These are phyloP conservation scores for Scomber colias DNA, from an alignment of 2,113 vertebrate species.

Conservation along the genomic window DNA sequence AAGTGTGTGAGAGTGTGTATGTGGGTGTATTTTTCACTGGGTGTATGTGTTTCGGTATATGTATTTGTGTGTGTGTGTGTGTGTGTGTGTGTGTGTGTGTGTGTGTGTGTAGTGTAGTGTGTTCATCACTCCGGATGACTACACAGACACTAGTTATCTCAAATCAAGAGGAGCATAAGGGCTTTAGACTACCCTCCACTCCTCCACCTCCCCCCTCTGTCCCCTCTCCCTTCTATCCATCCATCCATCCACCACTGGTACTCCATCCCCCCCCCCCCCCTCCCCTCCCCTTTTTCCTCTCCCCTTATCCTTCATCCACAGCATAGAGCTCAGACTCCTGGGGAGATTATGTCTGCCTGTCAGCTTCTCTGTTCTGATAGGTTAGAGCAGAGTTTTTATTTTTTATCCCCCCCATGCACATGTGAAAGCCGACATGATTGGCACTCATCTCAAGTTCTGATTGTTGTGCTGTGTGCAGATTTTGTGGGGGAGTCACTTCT, in stretches of 20 bases:
- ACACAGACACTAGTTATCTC: constrained; percentile 58
- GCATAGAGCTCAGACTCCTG: constrained; percentile 63
- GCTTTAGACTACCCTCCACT: constrained; percentile 33
- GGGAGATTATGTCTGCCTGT: constrained; percentile 77
- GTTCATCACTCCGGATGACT: constrained; percentile 32
- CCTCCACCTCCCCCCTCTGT: constrained; percentile 7
- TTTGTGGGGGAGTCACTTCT: constrained; percentile 54
- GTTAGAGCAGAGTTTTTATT: constrained; percentile 59
- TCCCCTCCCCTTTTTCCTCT: background rate
- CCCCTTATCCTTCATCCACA: constrained; percentile 67
- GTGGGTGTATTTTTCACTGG: background rate
- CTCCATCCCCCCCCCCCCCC: constrained; percentile 42
- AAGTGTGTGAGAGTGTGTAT: constrained; percentile 46
- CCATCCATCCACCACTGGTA: constrained; percentile 49
- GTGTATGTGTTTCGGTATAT: constrained; percentile 16
- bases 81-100: too few relatives aligned
- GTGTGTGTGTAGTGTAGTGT: background rate
- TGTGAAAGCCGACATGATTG: constrained; percentile 73
- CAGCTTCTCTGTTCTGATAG: constrained; percentile 70
- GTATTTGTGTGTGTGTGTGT: constrained; percentile 9
- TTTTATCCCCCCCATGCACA: constrained; percentile 29
- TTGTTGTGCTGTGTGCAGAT: constrained; percentile 64
- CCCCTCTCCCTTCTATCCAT: constrained; percentile 26
- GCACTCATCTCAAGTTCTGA: constrained; percentile 68
- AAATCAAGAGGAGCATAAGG: constrained; percentile 57